A percentile compares a stretch with the other conserved stretches of the same genome.
Conservation (phyloP, 2,888 invertebrate species). For the Parnassius apollo region DNA sequence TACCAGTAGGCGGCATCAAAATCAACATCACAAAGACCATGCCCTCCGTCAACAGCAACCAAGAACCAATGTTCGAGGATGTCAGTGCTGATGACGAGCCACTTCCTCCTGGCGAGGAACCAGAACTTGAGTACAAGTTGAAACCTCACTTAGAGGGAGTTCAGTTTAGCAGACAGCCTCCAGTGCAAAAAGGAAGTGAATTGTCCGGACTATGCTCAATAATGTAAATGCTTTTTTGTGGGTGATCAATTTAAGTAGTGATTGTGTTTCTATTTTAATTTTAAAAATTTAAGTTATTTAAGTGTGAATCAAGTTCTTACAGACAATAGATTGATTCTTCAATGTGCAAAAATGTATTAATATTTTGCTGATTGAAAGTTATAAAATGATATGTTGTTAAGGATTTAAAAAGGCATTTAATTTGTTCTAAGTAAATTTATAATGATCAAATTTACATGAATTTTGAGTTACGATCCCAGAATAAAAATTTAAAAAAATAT, state of each 20-base stretch:
- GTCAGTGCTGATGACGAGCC: constrained; percentile 74
- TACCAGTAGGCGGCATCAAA: constrained; percentile 83
- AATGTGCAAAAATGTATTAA: no score
- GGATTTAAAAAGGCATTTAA: no score
- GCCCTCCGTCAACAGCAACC: constrained; percentile 49
- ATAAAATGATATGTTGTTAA: no score
- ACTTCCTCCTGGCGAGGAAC: constrained; percentile 81
- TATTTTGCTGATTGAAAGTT: no score
- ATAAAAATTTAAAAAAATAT: no score
- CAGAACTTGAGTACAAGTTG: constrained; percentile 73
- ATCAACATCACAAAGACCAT: constrained; percentile 90
- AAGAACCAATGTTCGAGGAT: constrained; percentile 55
- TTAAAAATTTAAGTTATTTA: no score
- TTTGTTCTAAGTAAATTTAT: no score
- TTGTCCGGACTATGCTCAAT: constrained; percentile 93
- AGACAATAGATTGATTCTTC: no score
- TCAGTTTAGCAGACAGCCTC: constrained; percentile 86
- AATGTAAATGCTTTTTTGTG: constrained; percentile 79
- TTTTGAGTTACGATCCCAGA: no score
- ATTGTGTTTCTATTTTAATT: no score
- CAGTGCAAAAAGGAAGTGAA: constrained; percentile 87
- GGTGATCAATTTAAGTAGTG: neutral
- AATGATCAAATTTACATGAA: no score
- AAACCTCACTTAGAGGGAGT: constrained; percentile 85
- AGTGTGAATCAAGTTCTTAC: no score